Evolutionary conservation across 2,113 vertebrate genomes (phyloP), one percentile per base, ranked within the genome.

Genomic region (Apteryx mantelli): DNA sequence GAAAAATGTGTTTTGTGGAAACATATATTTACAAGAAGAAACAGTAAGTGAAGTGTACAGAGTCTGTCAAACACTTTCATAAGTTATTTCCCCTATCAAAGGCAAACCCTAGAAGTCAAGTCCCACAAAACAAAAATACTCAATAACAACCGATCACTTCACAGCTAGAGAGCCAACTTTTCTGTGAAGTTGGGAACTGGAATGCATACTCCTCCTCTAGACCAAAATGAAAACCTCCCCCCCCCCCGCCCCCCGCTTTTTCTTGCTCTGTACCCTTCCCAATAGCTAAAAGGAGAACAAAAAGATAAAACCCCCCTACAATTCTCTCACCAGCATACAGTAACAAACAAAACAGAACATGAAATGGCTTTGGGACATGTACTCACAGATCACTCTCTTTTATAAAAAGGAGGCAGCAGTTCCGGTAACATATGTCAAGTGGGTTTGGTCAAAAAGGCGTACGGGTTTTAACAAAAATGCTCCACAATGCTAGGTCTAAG

Each of bases 401-500:
- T 91, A 90, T 83, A 88, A 86, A 95, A 96, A 86, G 26, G 89
- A 86, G 88, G 74, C 85, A 95, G 86, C 68, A 83, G 95, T 96
- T 97, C 91, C 34, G 14, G 94, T 97, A 96, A 95, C 44, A 82
- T 53, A 28, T 40, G 78, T 81, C 66, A 91, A 94, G 92, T 94
- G 93, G 73, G 91, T 97, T 96, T 94, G 91, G 88, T 94, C 91
- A 94, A 55, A 94, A 85, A 94, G 85, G 68, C 68, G 61, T 88
- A 85, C 90, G 53, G 42, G 34, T 89, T 96, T 97, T 95, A 53
- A 93, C 93, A 94, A 96, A 97, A 96, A 94, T 76, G 84, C 92
- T 94, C 80, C 91, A 91, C 91, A 85, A 28, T 95, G 78, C 68
- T 76, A 96, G 65, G 78, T 96, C 93, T 96, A 97, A 97, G 95